These are phyloP conservation scores for Drosophila varians DNA, from an alignment of 1,140 invertebrate species.

Conservation along the genomic window DNA sequence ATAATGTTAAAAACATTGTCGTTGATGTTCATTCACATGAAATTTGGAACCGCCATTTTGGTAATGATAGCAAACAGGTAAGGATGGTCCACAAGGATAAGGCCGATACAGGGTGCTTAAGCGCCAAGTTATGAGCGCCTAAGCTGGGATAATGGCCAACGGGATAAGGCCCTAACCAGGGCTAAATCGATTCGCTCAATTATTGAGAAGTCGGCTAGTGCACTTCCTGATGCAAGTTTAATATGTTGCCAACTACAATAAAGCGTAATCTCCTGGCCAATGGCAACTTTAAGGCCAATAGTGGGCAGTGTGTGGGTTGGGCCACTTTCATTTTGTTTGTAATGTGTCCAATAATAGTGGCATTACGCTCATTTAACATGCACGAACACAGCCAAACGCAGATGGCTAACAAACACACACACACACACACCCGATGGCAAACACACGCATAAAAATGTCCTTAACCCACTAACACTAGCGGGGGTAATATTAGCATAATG, in stretches of 20 bases:
- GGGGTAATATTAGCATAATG: constrained; percentile 79
- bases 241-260: constrained; percentile 29
- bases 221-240: constrained; percentile 31
- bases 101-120: not conserved
- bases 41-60: constrained; percentile 46
- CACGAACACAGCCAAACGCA: constrained; percentile 57
- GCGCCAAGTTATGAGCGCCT: constrained; percentile 17
- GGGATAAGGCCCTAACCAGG: constrained; percentile 24
- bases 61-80: constrained; percentile 36
- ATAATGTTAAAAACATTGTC: constrained; percentile 11
- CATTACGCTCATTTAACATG: constrained; percentile 82
- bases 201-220: constrained; percentile 4
- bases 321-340: constrained; percentile 77
- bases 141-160: constrained; percentile 17
- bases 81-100: constrained; percentile 13
- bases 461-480: constrained; percentile 73
- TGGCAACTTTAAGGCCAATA: constrained; percentile 19
- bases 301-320: constrained; percentile 15
- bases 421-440: constrained; percentile 33
- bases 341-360: constrained; percentile 80
- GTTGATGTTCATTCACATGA: constrained; percentile 36
- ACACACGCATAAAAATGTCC: constrained; percentile 72
- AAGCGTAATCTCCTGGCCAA: constrained; percentile 35
- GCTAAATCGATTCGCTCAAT: constrained; percentile 15
- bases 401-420: constrained; percentile 50